Conservation (phyloP, 2,797 vertebrate species). For the Morus bassanus region DNA sequence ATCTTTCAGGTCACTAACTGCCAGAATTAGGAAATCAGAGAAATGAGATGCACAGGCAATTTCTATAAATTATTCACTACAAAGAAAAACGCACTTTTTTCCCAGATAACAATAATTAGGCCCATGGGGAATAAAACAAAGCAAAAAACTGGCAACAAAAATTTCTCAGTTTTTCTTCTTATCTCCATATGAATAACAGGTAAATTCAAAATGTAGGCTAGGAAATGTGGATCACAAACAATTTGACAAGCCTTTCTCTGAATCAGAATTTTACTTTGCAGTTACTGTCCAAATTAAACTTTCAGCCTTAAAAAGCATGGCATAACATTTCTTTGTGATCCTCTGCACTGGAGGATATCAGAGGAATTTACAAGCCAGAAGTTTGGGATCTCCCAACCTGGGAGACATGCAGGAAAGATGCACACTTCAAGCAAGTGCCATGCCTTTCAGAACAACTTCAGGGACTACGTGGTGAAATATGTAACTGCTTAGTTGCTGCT, state of each 20-base stretch:
- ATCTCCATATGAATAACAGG: not conserved
- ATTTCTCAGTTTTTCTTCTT: not conserved
- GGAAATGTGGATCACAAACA: not conserved
- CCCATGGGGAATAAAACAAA: not conserved
- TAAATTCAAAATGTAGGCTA: not conserved
- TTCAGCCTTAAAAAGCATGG: not conserved
- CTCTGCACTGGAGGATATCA: not conserved
- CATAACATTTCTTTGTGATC: not conserved
- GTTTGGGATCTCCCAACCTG: not conserved
- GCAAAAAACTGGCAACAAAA: not conserved
- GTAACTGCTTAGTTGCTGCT: not conserved
- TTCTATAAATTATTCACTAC: not conserved
- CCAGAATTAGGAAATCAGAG: not conserved
- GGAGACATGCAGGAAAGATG: not conserved
- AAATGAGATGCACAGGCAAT: not conserved
- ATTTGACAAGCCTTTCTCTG: not conserved
- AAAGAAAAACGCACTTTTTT: not conserved
- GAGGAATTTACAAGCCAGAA: not conserved
- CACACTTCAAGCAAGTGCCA: not conserved
- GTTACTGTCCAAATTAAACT: not conserved
- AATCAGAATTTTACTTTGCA: not conserved
- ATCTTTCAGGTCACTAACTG: not conserved
- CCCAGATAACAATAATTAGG: not conserved
- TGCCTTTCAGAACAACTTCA: not conserved
- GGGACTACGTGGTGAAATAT: not conserved